Evolutionary conservation across 2,113 vertebrate species (phyloP).

Genomic region (Ptilorrhoa leucosticta): DNA sequence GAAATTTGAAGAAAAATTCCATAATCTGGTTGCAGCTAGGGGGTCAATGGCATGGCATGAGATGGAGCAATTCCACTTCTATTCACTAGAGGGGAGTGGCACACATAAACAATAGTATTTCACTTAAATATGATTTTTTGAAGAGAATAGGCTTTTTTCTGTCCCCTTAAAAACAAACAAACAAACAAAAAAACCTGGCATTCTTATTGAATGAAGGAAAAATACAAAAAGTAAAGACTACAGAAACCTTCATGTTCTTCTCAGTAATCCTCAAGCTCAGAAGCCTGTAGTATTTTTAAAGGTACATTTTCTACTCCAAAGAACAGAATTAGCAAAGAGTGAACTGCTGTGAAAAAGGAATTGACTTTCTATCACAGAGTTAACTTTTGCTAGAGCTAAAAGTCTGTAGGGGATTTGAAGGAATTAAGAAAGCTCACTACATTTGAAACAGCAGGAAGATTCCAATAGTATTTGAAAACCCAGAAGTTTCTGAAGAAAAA

Average conservation of each 20-base stretch:
- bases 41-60: background rate
- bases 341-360: background rate
- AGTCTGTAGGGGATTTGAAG: background rate
- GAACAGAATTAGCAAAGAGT: background rate
- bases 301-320: background rate
- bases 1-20: background rate
- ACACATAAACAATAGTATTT: background rate
- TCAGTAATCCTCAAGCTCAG: background rate
- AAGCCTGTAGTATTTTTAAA: background rate
- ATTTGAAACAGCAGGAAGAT: background rate
- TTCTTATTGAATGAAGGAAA: background rate
- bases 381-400: background rate
- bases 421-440: background rate
- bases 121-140: background rate
- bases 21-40: background rate
- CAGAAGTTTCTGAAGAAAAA: background rate
- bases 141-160: background rate
- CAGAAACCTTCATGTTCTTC: background rate
- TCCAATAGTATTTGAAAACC: background rate
- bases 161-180: background rate
- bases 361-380: background rate
- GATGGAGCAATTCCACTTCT: conserved; percentile 2
- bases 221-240: background rate
- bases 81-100: conserved; percentile 45
- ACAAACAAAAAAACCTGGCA: background rate